Conservation (phyloP, 2,888 invertebrate genomes). For the Scaptomyza flava region DNA sequence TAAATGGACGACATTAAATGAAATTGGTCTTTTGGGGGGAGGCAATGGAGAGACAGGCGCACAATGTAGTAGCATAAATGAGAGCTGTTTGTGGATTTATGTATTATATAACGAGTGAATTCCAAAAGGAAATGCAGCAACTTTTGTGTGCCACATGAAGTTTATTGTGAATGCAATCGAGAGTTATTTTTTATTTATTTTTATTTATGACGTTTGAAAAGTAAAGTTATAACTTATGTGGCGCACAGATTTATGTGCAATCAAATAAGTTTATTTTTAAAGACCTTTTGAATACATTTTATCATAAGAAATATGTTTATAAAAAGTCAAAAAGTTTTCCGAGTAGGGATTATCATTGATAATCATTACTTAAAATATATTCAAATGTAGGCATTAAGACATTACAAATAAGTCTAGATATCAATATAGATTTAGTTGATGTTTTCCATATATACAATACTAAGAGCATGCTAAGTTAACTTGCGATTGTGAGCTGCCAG, state of each 20-base stretch:
- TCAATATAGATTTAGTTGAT: too few relatives aligned
- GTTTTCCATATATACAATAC: too few relatives aligned
- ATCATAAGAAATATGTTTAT: too few relatives aligned
- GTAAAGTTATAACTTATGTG: neutral
- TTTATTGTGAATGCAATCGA: neutral
- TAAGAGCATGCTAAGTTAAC: too few relatives aligned
- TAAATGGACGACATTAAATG: slow-evolving; percentile 49
- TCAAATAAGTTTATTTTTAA: too few relatives aligned
- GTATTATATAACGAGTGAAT: neutral
- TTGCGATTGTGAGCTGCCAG: neutral
- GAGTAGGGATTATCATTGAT: too few relatives aligned
- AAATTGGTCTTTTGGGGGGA: slow-evolving; percentile 36
- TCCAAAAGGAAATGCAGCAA: neutral
- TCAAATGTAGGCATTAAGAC: too few relatives aligned
- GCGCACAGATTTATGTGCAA: too few relatives aligned
- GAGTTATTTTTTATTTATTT: neutral
- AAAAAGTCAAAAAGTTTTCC: too few relatives aligned
- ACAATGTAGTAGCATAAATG: slow-evolving; percentile 12
- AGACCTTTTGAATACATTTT: too few relatives aligned
- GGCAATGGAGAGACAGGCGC: neutral
- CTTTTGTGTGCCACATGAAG: neutral
- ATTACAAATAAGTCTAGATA: too few relatives aligned
- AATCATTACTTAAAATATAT: too few relatives aligned
- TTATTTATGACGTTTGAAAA: neutral
- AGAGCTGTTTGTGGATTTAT: slow-evolving; percentile 14